phyloP scores from a whole-genome alignment of 2,797 vertebrate genomes.

The Phyllotis vaccarum region DNA sequence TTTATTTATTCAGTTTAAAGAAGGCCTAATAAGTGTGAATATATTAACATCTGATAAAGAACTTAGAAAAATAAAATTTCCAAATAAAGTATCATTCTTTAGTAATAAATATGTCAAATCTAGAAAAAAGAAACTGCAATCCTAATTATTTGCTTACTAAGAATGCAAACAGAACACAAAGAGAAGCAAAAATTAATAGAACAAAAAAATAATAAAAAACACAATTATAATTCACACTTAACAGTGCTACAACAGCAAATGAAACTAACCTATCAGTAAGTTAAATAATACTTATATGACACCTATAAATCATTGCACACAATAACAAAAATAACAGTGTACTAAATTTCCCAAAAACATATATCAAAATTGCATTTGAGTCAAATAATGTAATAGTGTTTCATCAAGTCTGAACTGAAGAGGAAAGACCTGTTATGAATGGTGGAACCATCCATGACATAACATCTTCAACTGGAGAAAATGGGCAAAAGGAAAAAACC shows the following conservation, averaged over 20 bases:
- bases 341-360: not conserved
- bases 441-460: not conserved
- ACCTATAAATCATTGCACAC: not conserved
- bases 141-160: not conserved
- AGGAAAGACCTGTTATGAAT: not conserved
- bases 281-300: not conserved
- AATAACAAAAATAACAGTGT: rapidly evolving
- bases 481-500: too few species aligned
- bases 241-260: not conserved
- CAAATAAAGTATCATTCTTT: not conserved
- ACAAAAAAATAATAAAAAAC: not conserved
- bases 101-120: not conserved
- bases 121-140: not conserved
- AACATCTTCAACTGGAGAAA: not conserved
- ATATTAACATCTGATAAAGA: not conserved
- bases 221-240: not conserved
- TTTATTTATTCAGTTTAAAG: not conserved
- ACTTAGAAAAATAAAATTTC: not conserved
- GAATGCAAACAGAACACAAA: not conserved
- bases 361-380: not conserved
- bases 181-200: not conserved
- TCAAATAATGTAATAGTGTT: not conserved
- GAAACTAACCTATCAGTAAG: not conserved
- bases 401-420: not conserved
- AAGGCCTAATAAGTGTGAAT: not conserved